Base-by-base conservation (phyloP, 2,797 vertebrate species). In the Carcharodon carcharias region DNA sequence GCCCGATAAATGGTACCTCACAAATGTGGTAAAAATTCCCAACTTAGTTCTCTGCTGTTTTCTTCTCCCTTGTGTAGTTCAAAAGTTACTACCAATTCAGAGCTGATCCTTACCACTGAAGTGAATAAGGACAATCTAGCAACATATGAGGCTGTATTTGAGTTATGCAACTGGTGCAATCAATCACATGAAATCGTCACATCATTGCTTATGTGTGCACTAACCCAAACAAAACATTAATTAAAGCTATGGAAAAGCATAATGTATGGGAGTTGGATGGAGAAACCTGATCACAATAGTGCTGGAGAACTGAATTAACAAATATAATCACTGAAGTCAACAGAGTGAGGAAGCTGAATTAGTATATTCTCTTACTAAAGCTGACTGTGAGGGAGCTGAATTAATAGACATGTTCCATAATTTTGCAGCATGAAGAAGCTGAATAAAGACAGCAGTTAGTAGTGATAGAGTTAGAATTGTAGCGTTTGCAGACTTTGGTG, bases 121-220 rank as follows among this genome's bases (percentile, higher is more conserved):
- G 88, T n/a, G 56, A 61, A 31, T 61, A n/a, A 61, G 58, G 88
- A 61, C 3, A 91, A 63, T 91, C 88, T 45, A 12, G 56, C 18
- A 63, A 63, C 3, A 18, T 6, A 40, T 40, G 58, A 65, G 40
- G 63, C 35, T 26, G 61, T 35, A 58, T 26, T 2, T 65, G 91
- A 93, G 61, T 93, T 65, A 93, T 40, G 91, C 61, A 93, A 93
- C 40, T n/a, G 63, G 26, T 40, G 35, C 91, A n/a, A 93, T 65
- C 61, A 4, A 65, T 93, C 58, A 63, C 63, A n/a, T 45, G n/a
- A 65, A 18, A 93, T 65, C 61, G 21, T 65, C 91, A 93, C 61
- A 63, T 58, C 18, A 45, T 65, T 93, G 35, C 18, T 65, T 8
- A 63, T 40, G n/a, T 65, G 61, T 65, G 91, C 35, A 65, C 61